Evolutionary conservation across 2,888 invertebrate genomes (phyloP), one percentile per base, ranked within the genome.

Genomic region (Acronicta aceris): DNA sequence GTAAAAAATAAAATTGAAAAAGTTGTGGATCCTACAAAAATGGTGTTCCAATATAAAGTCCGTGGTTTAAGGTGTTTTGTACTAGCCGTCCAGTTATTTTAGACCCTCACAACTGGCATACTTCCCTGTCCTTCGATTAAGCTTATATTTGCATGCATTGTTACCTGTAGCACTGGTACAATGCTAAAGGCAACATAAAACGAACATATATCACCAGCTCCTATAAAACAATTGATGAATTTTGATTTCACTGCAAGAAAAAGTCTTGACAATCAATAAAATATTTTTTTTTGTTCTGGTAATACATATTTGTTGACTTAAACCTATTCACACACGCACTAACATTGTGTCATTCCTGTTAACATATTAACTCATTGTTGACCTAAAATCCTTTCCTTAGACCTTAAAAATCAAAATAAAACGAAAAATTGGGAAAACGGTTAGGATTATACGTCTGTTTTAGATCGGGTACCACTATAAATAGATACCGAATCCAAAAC

Each of bases 41-140:
- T 76, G 73, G 83, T 85, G 83, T 82, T 59, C 64, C 71, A 74
- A 74, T 79, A 66, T 45, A 72, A 79, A 71, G 74, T 71, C 77
- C 59, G 79, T 78, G 79, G 63, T 59, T 61, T 50, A 52, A 60
- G 41, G 77, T 75, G 68, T 71, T 65, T 38, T 65, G 59, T 65
- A 65, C 63, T 79, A 75, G 73, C 68, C 27, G 48, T 56, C 65
- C 53, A 71, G 60, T 73, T 76, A 71, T 55, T 46, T 59, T 59
- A 70, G 65, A 74, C 81, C 76, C 74, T 75, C 78, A 81, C 81
- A 81, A 83, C 88, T 87, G 81, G 85, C 92, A 90, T 88, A 89
- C 89, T 87, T 92, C 91, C 91, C 87, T 91, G 92, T 90, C 92
- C 92, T 92, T 92, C 88, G 78, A 75, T 82, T 81, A 89, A 93